A percentile compares a stretch with the other conserved stretches of the same genome.
Evolutionary conservation across 2,797 vertebrate species (phyloP).

Genomic region (Pteropus rufus): DNA sequence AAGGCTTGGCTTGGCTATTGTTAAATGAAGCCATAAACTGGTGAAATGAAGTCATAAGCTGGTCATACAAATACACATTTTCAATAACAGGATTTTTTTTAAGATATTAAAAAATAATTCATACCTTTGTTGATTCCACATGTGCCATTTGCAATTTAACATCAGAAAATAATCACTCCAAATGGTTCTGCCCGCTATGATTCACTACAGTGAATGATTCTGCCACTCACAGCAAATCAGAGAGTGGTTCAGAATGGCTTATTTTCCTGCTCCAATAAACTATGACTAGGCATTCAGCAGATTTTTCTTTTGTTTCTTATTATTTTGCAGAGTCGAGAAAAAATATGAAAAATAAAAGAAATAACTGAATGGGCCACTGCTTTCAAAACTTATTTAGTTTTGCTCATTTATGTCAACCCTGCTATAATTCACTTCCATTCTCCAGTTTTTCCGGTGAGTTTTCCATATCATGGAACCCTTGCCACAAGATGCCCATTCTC

Average conservation of each 20-base stretch:
- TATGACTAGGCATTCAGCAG: constrained; percentile 79
- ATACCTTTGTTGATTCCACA: constrained; percentile 77
- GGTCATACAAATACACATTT: constrained; percentile 42
- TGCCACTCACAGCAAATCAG: constrained; percentile 80
- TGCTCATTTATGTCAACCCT: constrained; percentile 66
- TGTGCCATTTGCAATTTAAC: constrained; percentile 78
- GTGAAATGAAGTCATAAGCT: constrained; percentile 49
- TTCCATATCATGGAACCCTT: constrained; percentile 37
- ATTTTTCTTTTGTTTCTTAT: constrained; percentile 84
- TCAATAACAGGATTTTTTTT: constrained; percentile 55
- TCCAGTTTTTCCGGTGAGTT: constrained; percentile 58
- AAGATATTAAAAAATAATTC: constrained; percentile 74
- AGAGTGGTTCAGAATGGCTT: constrained; percentile 77
- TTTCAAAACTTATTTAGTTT: constrained; percentile 79
- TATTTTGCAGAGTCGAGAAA: constrained; percentile 80
- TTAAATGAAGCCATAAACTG: constrained; percentile 51
- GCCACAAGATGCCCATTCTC: background rate
- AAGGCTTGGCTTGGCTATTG: constrained; percentile 34
- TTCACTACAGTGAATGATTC: constrained; percentile 81
- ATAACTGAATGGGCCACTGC: constrained; percentile 78
- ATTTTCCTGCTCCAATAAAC: constrained; percentile 84
- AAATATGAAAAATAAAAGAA: constrained; percentile 82
- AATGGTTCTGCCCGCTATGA: constrained; percentile 77
- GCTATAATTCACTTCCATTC: constrained; percentile 68
- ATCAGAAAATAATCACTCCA: constrained; percentile 79